phyloP scores from a whole-genome alignment of 2,113 vertebrate species.

The Osmerus eperlanus region DNA sequence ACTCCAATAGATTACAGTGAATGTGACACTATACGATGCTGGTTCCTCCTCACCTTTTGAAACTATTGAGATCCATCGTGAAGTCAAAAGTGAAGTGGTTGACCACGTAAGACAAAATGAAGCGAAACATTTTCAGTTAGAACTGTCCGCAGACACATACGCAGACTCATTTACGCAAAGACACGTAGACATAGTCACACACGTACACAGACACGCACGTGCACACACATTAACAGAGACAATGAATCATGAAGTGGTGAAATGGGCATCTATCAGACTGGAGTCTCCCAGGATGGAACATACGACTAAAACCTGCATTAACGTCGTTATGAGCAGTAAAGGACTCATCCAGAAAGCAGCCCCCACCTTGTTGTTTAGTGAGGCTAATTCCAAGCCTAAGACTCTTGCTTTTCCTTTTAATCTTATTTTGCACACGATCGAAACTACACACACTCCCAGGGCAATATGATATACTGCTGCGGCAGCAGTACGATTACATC shows the following conservation, averaged over 20 bases:
- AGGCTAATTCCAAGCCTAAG: conserved; percentile 44
- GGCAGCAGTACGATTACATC: conserved; percentile 45
- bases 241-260: not conserved
- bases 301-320: not conserved
- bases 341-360: conserved; percentile 20
- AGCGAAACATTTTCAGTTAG: too few species aligned
- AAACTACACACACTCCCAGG: conserved; percentile 44
- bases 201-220: too few species aligned
- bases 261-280: not conserved
- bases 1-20: too few species aligned
- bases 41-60: too few species aligned
- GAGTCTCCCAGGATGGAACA: not conserved
- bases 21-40: too few species aligned
- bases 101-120: too few species aligned
- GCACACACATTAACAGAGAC: too few species aligned
- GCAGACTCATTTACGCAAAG: too few species aligned
- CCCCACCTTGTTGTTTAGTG: conserved; percentile 39
- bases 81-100: too few species aligned
- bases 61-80: too few species aligned
- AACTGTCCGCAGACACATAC: too few species aligned
- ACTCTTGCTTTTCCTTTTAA: conserved; percentile 48
- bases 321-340: conserved; percentile 11
- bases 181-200: too few species aligned
- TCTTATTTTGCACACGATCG: conserved; percentile 51
- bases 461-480: conserved; percentile 37